Evolutionary conservation across 2,797 vertebrate genomes (phyloP).

Genomic region (Clarias platycephalus): DNA sequence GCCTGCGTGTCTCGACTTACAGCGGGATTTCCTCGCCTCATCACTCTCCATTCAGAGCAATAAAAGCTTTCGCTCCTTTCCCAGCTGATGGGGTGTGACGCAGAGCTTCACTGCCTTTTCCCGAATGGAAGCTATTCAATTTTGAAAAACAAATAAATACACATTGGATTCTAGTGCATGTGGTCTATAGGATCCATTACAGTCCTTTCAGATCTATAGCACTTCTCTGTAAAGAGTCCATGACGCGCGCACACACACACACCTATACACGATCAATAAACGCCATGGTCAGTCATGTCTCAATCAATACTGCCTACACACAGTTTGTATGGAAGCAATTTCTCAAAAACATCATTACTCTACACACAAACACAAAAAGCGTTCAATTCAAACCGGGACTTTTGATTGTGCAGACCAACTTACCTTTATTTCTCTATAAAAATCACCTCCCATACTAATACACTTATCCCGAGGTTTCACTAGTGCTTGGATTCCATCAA

Average conservation of each 20-base stretch:
- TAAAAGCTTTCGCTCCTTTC: constrained; percentile 46
- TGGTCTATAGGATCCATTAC: constrained; percentile 24
- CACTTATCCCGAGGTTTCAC: too few relatives aligned
- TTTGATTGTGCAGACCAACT: too few relatives aligned
- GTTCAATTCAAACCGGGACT: too few relatives aligned
- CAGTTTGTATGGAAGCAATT: background rate
- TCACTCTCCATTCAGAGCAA: constrained; percentile 51
- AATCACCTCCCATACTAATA: too few relatives aligned
- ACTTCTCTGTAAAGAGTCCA: background rate
- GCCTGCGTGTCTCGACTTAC: constrained; percentile 39
- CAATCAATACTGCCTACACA: background rate
- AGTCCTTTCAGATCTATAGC: background rate
- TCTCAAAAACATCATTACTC: background rate
- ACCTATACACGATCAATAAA: background rate
- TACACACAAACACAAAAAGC: background rate
- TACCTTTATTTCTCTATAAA: too few relatives aligned
- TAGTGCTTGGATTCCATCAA: too few relatives aligned
- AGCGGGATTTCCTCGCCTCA: constrained; percentile 47
- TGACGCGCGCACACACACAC: background rate
- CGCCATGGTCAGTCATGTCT: background rate
- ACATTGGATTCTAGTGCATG: constrained; percentile 13
- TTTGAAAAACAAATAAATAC: constrained; percentile 36
- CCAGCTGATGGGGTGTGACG: constrained; percentile 38
- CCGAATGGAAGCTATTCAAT: background rate
- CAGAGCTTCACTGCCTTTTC: constrained; percentile 32